Evolutionary conservation across 2,797 vertebrate species (phyloP), one percentile per base, ranked within the genome.

Genomic region (Poliocrania exsul): DNA sequence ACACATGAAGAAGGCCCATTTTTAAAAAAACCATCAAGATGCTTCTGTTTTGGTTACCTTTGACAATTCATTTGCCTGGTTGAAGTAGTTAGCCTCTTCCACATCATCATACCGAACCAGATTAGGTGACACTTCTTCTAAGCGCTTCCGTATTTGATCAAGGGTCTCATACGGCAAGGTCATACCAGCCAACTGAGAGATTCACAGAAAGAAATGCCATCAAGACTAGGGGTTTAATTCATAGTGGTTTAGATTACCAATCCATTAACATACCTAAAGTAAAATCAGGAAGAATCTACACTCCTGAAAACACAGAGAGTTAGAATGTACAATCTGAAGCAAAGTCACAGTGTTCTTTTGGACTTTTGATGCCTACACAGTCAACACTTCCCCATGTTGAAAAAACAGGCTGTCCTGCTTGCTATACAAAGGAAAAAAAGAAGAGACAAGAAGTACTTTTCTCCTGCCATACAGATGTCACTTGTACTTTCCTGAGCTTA

Each of bases 31-130:
- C 16, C 58, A 84, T 51, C 65, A 70, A 85, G 51, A n/a, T 26
- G 7, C 70, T 92, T 95, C 94, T 85, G 29, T 33, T 78, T 74
- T 67, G 28, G 18, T 95, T 96, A 99, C 99, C 99, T 98, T 97
- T 37, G 99, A 97, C 20, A 99, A 98, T 83, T 99, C 99, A 69
- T 97, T 98, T 72, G 99, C 98, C 97, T 99, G 99, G 91, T 95
- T 99, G 97, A 99, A 99, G 97, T 99, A 99, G 98, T 99, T 99
- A 2, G 99, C 99, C 92, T 98, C 98, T 96, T 99, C 99, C 13
- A 99, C 97, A 31, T 99, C 99, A 89, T 99, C 98, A 0, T 99
- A 99, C 33, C 99, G 98, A 66, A 99, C 98, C 96, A 99, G 98
- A 93, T 99, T 99, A 81, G 99, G 99, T 72, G 99, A 98, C 16